Evolutionary conservation across 2,888 invertebrate species (phyloP), one percentile per base, ranked within the genome.

Genomic region (Hypomecis atomaria): DNA sequence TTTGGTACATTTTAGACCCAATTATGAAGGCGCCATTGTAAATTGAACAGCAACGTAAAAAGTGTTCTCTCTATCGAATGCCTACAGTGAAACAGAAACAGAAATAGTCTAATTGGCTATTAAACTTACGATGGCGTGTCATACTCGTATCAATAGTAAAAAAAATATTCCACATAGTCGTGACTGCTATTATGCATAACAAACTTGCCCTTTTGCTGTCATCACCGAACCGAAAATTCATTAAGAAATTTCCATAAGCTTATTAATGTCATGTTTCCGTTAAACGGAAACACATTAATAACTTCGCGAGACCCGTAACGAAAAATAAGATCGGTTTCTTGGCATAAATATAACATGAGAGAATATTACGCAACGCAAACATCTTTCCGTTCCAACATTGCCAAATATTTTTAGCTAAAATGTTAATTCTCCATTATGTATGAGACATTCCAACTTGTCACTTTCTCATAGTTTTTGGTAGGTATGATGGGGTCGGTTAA

Each of bases 331-430:
- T 43, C 36, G 1, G 33, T 11, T 11, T 54, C 54, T 53, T 5
- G 54, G 36, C 43, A 54, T 54, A 44, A 54, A 44, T 53, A 53
- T 54, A 54, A 54, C 54, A 54, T 43, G 54, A 54, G 56, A 47
- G 23, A 23, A 38, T 23, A 8, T 56, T 38, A 47, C 33, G 33
- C 47, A 56, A 47, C 38, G 1, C 4, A 10, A 37, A 7, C 13
- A 54, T 54, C 54, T 13, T 8, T 36, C 44, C 42, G 45, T 2
- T 38, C 5, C 5, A 44, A 10, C 23, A 5, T 56, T 56, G 56
- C 56, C 38, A 56, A 56, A 56, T 47, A 48, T 47, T 56, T 23
- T 50, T 56, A 45, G 47, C 47, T 56, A 47, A 56, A 23, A 40
- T 56, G 47, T 33, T 56, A 40, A 55, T 55, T 45, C 5, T 34